These are phyloP conservation scores for Zosterops pallidus DNA, from an alignment of 2,113 vertebrate species.

Conservation along the genomic window DNA sequence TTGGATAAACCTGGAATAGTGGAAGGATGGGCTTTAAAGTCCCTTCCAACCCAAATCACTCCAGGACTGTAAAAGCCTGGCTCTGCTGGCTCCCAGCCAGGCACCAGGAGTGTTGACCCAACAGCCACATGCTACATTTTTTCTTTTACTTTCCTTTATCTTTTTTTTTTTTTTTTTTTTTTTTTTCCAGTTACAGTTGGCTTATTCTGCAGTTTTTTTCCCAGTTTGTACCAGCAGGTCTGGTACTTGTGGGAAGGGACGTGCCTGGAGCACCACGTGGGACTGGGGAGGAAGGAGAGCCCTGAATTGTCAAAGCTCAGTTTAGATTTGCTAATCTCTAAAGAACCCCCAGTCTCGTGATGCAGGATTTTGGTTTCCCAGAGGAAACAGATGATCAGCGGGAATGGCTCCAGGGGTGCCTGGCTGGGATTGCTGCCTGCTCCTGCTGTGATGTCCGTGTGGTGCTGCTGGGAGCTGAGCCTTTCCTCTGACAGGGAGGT, in stretches of 20 bases:
- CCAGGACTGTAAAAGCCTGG: not conserved
- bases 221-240: not conserved
- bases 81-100: not conserved
- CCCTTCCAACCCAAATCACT: not conserved
- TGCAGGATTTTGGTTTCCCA: not conserved
- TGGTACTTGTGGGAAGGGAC: not conserved
- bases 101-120: not conserved
- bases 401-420: not conserved
- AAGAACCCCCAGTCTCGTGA: not conserved
- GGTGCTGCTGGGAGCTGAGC: not conserved
- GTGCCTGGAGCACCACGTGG: not conserved
- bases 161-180: not conserved
- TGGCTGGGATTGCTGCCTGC: not conserved
- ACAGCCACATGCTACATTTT: not conserved
- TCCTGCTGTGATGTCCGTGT: not conserved
- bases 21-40: not conserved
- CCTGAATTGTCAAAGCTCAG: not conserved
- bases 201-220: not conserved
- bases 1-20: not conserved
- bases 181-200: not conserved
- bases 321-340: not conserved
- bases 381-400: not conserved
- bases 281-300: not conserved
- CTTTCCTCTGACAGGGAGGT: not conserved
- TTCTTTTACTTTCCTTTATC: not conserved